phyloP scores from a whole-genome alignment of 2,113 vertebrate species.

The Gambusia holbrooki region DNA sequence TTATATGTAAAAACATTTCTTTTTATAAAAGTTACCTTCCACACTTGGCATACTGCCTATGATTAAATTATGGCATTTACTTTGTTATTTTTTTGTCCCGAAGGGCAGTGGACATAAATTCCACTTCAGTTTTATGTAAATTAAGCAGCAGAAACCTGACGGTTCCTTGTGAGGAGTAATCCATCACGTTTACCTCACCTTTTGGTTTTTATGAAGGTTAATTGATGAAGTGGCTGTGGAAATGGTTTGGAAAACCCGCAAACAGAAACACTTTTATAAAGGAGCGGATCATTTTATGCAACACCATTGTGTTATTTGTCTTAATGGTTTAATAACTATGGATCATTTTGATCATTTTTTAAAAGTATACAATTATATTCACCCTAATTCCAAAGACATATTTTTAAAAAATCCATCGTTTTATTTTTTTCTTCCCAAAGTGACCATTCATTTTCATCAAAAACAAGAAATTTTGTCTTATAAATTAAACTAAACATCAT shows the following conservation, averaged over 20 bases:
- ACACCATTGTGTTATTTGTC: too few species aligned
- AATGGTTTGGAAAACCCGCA: background rate
- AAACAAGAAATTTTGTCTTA: too few species aligned
- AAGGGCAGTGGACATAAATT: slow-evolving; percentile 33
- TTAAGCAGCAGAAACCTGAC: slow-evolving; percentile 34
- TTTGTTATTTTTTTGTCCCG: slow-evolving; percentile 21
- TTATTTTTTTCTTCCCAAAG: background rate
- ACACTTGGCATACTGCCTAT: background rate
- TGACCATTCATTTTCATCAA: background rate
- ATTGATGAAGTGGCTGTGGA: slow-evolving; percentile 3
- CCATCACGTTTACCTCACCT: slow-evolving; percentile 41
- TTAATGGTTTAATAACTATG: too few species aligned
- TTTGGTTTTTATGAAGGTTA: slow-evolving; percentile 52
- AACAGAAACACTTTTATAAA: background rate
- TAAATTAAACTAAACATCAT: too few species aligned
- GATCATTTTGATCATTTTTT: too few species aligned
- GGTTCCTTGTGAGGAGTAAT: slow-evolving; percentile 24
- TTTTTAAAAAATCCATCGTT: background rate
- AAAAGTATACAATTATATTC: background rate
- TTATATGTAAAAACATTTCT: too few species aligned
- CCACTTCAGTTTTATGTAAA: slow-evolving; percentile 19
- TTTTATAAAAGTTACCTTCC: too few species aligned
- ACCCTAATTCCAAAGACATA: background rate
- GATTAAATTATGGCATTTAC: background rate
- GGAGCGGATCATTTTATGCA: background rate